Evolutionary conservation across 2,888 invertebrate species (phyloP).

Genomic region (Athrips mouffetella): DNA sequence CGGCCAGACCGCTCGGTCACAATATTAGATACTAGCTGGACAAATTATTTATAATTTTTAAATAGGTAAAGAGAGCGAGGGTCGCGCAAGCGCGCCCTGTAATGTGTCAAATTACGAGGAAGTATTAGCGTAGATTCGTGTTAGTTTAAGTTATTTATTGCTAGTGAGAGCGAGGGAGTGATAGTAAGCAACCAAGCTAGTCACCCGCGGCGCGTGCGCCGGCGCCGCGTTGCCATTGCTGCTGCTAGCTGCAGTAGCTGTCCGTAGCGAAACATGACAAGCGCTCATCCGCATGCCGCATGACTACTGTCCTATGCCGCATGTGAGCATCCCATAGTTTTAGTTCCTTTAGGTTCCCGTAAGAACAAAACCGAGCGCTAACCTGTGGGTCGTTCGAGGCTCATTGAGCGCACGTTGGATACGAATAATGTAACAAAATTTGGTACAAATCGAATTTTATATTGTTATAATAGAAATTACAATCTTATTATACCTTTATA

Average conservation of each 20-base stretch:
- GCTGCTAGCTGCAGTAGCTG: no score
- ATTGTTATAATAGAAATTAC: slow-evolving; percentile 36
- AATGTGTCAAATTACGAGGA: slow-evolving; percentile 58
- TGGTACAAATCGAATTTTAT: slow-evolving; percentile 71
- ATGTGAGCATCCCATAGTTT: slow-evolving; percentile 34
- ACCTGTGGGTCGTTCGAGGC: slow-evolving; percentile 14
- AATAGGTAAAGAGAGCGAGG: slow-evolving; percentile 43
- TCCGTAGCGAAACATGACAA: slow-evolving; percentile 42
- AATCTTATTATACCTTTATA: slow-evolving; percentile 44
- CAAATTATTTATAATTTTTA: slow-evolving; percentile 68
- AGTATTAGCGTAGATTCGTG: slow-evolving; percentile 48
- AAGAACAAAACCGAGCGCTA: slow-evolving; percentile 29
- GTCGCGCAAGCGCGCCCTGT: slow-evolving; percentile 35
- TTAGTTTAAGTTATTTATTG: slow-evolving; percentile 73
- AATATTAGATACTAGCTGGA: slow-evolving; percentile 65
- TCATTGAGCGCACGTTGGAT: slow-evolving; percentile 15
- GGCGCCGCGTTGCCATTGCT: slow-evolving; percentile 56
- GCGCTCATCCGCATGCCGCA: slow-evolving; percentile 29
- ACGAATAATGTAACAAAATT: slow-evolving; percentile 42
- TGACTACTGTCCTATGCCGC: slow-evolving; percentile 14
- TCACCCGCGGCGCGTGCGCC: slow-evolving; percentile 51
- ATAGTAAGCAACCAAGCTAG: slow-evolving; percentile 73
- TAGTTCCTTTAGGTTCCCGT: slow-evolving; percentile 41
- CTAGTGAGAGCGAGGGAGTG: slow-evolving; percentile 66
- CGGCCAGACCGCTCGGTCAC: slow-evolving; percentile 43